phyloP scores from a whole-genome alignment of 2,888 invertebrate genomes.

The Drosophila mayaguana region DNA sequence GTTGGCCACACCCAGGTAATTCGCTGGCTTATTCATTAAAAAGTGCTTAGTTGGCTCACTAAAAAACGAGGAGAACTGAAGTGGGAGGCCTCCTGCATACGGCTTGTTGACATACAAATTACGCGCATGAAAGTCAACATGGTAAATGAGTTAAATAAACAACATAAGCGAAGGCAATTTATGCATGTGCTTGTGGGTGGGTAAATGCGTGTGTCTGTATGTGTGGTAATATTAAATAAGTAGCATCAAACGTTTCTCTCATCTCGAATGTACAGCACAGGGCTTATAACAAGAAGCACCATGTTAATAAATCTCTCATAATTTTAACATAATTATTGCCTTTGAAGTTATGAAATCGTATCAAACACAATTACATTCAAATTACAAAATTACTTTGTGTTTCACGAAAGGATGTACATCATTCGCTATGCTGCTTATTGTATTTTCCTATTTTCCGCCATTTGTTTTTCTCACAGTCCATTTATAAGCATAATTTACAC shows the following conservation, averaged over 20 bases:
- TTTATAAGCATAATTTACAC: constrained; percentile 1
- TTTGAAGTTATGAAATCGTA: neutral
- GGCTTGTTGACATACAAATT: constrained; percentile 72
- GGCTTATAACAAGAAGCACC: neutral
- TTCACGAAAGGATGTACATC: neutral
- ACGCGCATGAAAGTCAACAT: constrained; percentile 76
- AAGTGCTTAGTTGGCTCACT: constrained; percentile 68
- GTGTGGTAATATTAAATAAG: constrained; percentile 58
- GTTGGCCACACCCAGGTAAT: constrained; percentile 47
- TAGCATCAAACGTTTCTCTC: constrained; percentile 32
- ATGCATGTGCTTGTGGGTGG: neutral
- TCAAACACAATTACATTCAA: neutral
- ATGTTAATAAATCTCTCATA: neutral
- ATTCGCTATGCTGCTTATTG: constrained; percentile 1
- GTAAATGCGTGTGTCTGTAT: neutral
- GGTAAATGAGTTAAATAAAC: constrained; percentile 72
- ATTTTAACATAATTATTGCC: constrained; percentile 1
- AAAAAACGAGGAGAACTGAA: constrained; percentile 19
- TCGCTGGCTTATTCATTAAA: constrained; percentile 71
- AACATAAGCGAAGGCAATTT: constrained; percentile 48
- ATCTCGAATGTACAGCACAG: constrained; percentile 9
- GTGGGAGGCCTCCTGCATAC: constrained; percentile 26
- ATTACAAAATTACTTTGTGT: neutral
- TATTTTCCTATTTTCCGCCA: constrained; percentile 3
- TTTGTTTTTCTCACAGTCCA: constrained; percentile 18